Evolutionary conservation across 2,888 invertebrate genomes (phyloP).

Genomic region (Tetheella fluctuosa): DNA sequence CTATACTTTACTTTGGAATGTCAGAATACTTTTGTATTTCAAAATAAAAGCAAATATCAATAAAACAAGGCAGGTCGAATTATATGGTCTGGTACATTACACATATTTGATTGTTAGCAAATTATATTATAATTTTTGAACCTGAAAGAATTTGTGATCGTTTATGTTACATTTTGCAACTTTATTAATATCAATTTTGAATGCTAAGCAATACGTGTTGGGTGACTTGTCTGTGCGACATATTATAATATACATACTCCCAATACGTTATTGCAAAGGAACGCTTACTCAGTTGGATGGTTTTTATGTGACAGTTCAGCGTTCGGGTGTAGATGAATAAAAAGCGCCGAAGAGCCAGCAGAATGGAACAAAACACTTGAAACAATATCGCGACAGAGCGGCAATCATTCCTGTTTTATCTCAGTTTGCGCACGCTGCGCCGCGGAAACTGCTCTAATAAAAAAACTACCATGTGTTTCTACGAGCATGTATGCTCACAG

Average conservation of each 20-base stretch:
- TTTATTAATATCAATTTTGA: neutral
- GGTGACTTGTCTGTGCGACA: neutral
- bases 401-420: constrained; percentile 83
- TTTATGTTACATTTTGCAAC: neutral
- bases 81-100: neutral
- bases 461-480: constrained; percentile 69
- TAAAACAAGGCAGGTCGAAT: no score
- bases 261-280: constrained; percentile 47
- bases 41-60: neutral
- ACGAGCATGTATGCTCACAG: constrained; percentile 31
- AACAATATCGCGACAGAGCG: constrained; percentile 80
- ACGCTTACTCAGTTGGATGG: constrained; percentile 45
- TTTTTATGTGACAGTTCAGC: constrained; percentile 56
- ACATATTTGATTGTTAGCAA: neutral
- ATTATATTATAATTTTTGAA: neutral
- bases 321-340: constrained; percentile 67
- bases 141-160: neutral
- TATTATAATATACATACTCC: constrained; percentile 14
- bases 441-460: constrained; percentile 78
- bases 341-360: constrained; percentile 61
- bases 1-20: constrained; percentile 42
- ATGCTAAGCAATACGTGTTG: neutral
- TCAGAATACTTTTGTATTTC: constrained; percentile 11
- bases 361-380: constrained; percentile 77
- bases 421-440: constrained; percentile 78